Percentiles rank a stretch among this genome's conserved stretches.
phyloP scores from a whole-genome alignment of 1,140 invertebrate genomes.

The Drosophila miranda region DNA sequence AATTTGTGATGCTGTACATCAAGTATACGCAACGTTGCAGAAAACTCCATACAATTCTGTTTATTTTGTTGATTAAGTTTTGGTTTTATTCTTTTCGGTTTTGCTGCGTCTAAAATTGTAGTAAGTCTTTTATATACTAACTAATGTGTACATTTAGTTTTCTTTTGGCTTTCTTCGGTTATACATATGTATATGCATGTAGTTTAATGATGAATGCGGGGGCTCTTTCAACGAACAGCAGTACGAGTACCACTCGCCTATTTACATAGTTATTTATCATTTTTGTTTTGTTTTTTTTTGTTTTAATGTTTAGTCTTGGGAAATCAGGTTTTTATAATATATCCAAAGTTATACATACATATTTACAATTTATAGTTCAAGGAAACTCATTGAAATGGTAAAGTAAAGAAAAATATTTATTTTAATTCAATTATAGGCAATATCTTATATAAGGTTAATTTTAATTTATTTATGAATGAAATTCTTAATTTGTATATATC shows the following conservation, averaged over 20 bases:
- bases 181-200: constrained; percentile 24
- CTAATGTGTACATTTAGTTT: constrained; percentile 42
- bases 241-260: constrained; percentile 54
- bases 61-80: constrained; percentile 39
- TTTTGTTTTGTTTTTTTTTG: constrained; percentile 8
- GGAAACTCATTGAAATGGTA: constrained; percentile 15
- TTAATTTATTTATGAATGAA: constrained; percentile 1
- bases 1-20: constrained; percentile 28
- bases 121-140: constrained; percentile 63
- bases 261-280: constrained; percentile 51
- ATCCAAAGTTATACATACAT: constrained; percentile 36
- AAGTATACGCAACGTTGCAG: constrained; percentile 44
- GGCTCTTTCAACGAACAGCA: too few relatives aligned
- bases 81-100: constrained; percentile 9
- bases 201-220: constrained; percentile 18
- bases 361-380: constrained; percentile 55
- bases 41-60: constrained; percentile 23
- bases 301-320: constrained; percentile 23
- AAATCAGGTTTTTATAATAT: constrained; percentile 25
- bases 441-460: background rate
- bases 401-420: background rate
- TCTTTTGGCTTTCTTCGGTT: constrained; percentile 31
- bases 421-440: background rate
- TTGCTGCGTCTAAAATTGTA: constrained; percentile 40
- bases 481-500: background rate